Conservation (phyloP, 2,797 vertebrate species). For the Mormyrops attenuatus region DNA sequence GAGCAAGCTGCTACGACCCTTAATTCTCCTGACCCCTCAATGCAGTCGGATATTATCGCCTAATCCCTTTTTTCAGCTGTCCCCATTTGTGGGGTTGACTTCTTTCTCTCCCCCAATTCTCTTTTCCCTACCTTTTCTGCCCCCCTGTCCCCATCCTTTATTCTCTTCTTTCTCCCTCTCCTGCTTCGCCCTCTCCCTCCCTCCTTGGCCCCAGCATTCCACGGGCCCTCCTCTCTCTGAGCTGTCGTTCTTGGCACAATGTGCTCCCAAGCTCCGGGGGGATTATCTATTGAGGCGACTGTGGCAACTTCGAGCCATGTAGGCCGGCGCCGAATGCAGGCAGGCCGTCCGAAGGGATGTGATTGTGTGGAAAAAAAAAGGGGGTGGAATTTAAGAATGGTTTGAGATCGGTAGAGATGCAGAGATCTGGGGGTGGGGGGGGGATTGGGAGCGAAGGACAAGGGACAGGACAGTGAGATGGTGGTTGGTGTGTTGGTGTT, state of each 20-base stretch:
- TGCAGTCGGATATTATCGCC: conserved; percentile 72
- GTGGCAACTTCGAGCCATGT: conserved; percentile 51
- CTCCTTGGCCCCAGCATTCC: conserved; percentile 55
- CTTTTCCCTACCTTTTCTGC: conserved; percentile 26
- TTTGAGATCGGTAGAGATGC: conserved; percentile 41
- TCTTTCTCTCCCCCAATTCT: conserved; percentile 55
- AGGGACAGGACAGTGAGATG: conserved; percentile 18
- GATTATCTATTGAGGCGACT: conserved; percentile 69
- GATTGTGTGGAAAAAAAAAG: conserved; percentile 29
- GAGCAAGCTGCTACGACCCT: conserved; percentile 65
- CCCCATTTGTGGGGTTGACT: conserved; percentile 72
- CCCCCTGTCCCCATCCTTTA: conserved; percentile 32
- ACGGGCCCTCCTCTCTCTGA: conserved; percentile 57
- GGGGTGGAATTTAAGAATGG: conserved; percentile 31
- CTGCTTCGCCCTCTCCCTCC: conserved; percentile 42
- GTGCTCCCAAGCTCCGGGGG: conserved; percentile 63
- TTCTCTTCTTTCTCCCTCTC: conserved; percentile 53
- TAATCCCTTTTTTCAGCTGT: conserved; percentile 71
- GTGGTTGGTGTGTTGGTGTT: conserved; percentile 2
- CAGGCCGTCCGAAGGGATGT: conserved; percentile 16
- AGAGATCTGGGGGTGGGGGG: conserved; percentile 9
- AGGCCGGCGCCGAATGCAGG: conserved; percentile 39
- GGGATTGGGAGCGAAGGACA: conserved; percentile 36
- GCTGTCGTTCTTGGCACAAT: conserved; percentile 47
- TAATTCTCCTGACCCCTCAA: conserved; percentile 69